Conservation (phyloP, 2,797 vertebrate species). For the Melopsittacus undulatus region DNA sequence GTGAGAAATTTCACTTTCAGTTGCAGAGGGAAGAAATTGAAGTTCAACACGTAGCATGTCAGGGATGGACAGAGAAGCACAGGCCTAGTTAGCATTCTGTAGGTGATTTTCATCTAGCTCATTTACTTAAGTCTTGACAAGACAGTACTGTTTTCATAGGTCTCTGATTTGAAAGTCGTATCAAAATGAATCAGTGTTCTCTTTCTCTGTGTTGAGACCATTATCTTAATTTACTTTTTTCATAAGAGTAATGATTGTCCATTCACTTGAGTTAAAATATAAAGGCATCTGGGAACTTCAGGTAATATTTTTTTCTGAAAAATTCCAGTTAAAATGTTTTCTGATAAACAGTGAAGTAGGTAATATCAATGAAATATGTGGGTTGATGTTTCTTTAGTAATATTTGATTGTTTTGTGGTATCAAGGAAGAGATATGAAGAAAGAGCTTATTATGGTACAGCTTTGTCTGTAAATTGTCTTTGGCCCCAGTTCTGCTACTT, state of each 20-base stretch:
- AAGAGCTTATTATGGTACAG: not conserved
- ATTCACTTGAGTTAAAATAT: not conserved
- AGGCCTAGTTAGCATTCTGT: not conserved
- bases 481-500: not conserved
- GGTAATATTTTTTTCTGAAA: not conserved
- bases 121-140: not conserved
- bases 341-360: not conserved
- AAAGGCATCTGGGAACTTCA: not conserved
- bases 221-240: conserved; percentile 4
- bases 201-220: not conserved
- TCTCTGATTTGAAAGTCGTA: conserved; percentile 18
- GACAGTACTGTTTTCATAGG: not conserved
- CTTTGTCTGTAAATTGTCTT: not conserved
- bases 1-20: not conserved
- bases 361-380: not conserved
- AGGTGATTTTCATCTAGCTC: not conserved
- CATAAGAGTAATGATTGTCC: not conserved
- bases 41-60: not conserved
- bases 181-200: conserved; percentile 25
- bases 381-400: accelerated
- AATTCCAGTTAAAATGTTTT: not conserved
- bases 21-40: not conserved
- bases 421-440: not conserved
- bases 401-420: not conserved
- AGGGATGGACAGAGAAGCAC: not conserved